Conservation (phyloP, 2,797 vertebrate genomes). For the Xiphorhynchus erythropygius region DNA sequence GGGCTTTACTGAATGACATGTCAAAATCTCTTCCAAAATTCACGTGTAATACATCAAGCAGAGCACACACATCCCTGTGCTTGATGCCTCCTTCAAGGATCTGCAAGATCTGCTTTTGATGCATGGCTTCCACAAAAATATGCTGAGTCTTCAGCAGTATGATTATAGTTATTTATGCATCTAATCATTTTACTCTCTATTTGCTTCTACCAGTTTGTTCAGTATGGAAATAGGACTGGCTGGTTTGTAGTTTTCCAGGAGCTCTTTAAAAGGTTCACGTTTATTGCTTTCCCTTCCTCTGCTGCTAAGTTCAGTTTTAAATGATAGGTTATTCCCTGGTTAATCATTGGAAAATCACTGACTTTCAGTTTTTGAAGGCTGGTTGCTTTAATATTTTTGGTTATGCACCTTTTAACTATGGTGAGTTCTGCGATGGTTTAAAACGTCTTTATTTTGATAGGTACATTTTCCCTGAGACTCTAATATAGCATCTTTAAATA, state of each 20-base stretch:
- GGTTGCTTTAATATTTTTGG: conserved; percentile 1
- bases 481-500: conserved; percentile 12
- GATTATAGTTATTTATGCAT: conserved; percentile 49
- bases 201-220: conserved; percentile 52
- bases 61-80: not conserved
- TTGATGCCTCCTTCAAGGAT: not conserved
- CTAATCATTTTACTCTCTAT: conserved; percentile 18
- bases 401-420: not conserved
- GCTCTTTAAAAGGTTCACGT: conserved; percentile 8
- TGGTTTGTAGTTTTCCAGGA: conserved; percentile 28
- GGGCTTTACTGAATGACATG: not conserved
- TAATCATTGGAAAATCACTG: conserved; percentile 24
- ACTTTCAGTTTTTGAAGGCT: not conserved
- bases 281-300: conserved; percentile 27
- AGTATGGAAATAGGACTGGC: conserved; percentile 48
- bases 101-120: not conserved
- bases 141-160: conserved; percentile 15
- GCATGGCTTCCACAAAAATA: conserved; percentile 22
- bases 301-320: conserved; percentile 3
- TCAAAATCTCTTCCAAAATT: not conserved
- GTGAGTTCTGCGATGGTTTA: not conserved
- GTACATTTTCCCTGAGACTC: not conserved
- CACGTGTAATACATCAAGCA: not conserved
- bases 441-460: conserved; percentile 6
- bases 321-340: conserved; percentile 7